Conservation (phyloP, 53 echinoderm and acorn worm genomes). For the Apostichopus leukothele region DNA sequence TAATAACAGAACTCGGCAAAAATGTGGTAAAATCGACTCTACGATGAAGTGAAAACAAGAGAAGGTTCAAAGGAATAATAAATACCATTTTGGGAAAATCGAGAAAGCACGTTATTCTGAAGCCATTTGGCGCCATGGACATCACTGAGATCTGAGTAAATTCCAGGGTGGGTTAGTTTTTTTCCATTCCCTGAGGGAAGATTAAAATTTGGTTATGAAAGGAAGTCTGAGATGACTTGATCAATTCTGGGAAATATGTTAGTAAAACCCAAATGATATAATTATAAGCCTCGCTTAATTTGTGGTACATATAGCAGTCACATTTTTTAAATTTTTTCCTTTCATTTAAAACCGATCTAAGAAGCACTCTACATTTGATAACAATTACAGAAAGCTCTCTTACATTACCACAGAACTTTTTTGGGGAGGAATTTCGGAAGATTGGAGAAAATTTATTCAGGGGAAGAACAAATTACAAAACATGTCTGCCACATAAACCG, state of each 20-base stretch:
- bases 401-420: too few species aligned
- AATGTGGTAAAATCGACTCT: not conserved
- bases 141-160: constrained; percentile 46
- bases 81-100: constrained; percentile 53
- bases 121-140: constrained; percentile 53
- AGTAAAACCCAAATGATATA: not conserved
- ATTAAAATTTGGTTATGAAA: constrained; percentile 38
- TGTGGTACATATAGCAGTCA: too few species aligned
- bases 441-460: too few species aligned
- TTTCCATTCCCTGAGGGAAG: constrained; percentile 52
- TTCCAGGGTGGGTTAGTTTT: constrained; percentile 52
- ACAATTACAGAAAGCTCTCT: too few species aligned
- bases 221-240: not conserved
- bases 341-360: too few species aligned
- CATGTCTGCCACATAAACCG: too few species aligned
- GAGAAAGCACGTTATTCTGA: constrained; percentile 50
- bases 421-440: too few species aligned
- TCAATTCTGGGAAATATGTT: not conserved
- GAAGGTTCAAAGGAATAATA: constrained; percentile 26
- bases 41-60: not conserved
- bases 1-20: not conserved
- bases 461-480: too few species aligned
- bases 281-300: not conserved
- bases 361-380: too few species aligned
- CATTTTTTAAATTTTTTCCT: too few species aligned